Evolutionary conservation across 1,140 invertebrate species (phyloP), one percentile per base, ranked within the genome.

Genomic region (Zaprionus ornatus): DNA sequence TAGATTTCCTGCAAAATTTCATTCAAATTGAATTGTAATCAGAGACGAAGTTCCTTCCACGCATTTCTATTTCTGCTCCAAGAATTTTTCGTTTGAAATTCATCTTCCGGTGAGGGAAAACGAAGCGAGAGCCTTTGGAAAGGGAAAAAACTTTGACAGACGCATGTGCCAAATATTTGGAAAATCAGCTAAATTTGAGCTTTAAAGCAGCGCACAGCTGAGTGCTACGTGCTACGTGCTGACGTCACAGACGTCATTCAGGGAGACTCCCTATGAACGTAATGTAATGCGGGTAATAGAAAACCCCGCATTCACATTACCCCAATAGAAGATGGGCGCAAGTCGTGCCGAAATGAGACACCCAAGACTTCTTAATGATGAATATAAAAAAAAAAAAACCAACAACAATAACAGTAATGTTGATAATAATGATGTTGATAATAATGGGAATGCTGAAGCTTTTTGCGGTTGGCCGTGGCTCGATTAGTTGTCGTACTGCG

Each of bases 141-240:
- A n/a, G 10, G 23, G 25, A 25, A 37, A 59, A 48, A 42, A 67
- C 25, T 67, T 67, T 71, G 60, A 32, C 48, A 40, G 54, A 50
- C 64, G 21, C 55, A 67, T 60, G 19, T 52, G 42, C 60, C 55
- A 50, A 74, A 77, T 72, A 69, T 77, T 77, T 66, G 68, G 75
- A 60, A 75, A 79, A 65, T 83, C 76, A 71, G 75, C 71, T 68
- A 65, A 70, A 63, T 59, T 42, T 56, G 42, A 60, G 27, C 27
- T 61, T 1, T 56, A 19, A 45, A 48, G 37, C 15, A 4, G 2
- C 50, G 65, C 5, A 12, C 69, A 71, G 61, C 61, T 66, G 50
- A 42, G 70, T 2, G n/a, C 23, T 55, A 68, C 13, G 17, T 65
- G 40, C 29, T 35, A n/a, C n/a, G 23, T 15, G 55, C 57, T 77